A percentile compares a stretch with the other conserved stretches of the same genome.
Evolutionary conservation across 2,113 vertebrate species (phyloP).

Genomic region (Pterophyllum scalare): DNA sequence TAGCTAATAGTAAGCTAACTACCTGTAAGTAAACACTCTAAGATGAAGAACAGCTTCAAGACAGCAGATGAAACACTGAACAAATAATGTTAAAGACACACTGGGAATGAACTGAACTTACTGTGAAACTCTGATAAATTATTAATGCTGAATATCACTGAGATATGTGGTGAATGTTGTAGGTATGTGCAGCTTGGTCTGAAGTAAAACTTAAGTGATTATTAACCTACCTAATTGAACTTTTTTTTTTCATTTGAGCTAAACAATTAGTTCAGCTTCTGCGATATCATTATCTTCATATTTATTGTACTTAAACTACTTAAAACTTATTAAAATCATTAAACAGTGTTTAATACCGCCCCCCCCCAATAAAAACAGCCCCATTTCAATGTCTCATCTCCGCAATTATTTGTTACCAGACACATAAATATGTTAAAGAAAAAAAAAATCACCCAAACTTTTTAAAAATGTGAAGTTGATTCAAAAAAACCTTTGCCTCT

Average conservation of each 20-base stretch:
- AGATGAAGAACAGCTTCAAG: not conserved
- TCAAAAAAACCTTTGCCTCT: not conserved
- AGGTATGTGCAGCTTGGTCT: too few relatives aligned
- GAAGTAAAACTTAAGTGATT: not conserved
- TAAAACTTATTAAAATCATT: not conserved
- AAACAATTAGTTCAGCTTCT: not conserved
- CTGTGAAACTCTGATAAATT: not conserved
- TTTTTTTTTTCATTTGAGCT: not conserved
- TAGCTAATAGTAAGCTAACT: not conserved
- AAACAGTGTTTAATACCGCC: too few relatives aligned
- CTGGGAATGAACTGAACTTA: not conserved
- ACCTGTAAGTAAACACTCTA: not conserved
- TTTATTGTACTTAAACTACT: not conserved
- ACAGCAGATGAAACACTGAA: not conserved
- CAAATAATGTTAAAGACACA: not conserved
- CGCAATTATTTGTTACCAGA: not conserved
- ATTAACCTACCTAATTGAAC: not conserved
- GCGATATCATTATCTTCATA: not conserved
- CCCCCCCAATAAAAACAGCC: not conserved
- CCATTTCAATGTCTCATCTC: not conserved
- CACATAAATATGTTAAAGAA: not conserved
- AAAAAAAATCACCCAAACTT: not conserved
- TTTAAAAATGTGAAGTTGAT: not conserved
- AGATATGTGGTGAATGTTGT: not conserved
- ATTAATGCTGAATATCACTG: not conserved